These are phyloP conservation scores for Cranoglanis bouderius DNA, from an alignment of 2,113 vertebrate species.

Conservation along the genomic window DNA sequence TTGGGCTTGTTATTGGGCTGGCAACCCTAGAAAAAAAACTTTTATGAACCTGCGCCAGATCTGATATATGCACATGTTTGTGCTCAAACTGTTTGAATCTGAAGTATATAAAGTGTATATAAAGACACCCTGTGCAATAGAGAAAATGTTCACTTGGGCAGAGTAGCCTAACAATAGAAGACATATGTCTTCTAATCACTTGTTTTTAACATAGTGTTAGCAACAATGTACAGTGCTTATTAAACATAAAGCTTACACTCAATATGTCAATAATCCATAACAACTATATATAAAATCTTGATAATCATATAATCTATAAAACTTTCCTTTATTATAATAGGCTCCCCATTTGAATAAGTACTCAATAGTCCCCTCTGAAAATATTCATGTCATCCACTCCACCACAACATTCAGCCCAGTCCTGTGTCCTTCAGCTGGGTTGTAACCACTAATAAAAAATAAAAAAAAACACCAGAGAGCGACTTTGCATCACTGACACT, in stretches of 20 bases:
- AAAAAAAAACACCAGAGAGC: background rate
- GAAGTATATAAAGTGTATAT: background rate
- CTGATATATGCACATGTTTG: background rate
- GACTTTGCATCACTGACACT: conserved; percentile 3
- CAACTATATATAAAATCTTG: too few relatives aligned
- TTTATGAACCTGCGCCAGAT: background rate
- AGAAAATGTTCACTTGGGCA: background rate
- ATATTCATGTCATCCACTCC: background rate
- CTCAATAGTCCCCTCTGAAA: background rate
- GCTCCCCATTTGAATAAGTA: background rate
- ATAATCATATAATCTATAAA: background rate
- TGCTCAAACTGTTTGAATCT: background rate
- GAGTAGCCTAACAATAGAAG: background rate
- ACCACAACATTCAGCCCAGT: background rate
- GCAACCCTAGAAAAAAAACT: background rate
- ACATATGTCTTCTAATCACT: too few relatives aligned
- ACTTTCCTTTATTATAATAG: background rate
- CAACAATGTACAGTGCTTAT: background rate
- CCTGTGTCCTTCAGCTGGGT: background rate
- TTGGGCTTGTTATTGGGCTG: background rate
- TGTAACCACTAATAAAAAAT: background rate
- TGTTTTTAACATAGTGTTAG: background rate
- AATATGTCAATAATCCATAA: background rate
- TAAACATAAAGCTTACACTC: background rate
- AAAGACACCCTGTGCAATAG: background rate